Evolutionary conservation across 2,113 vertebrate species (phyloP), one percentile per base, ranked within the genome.

Genomic region (Zosterops borbonicus): DNA sequence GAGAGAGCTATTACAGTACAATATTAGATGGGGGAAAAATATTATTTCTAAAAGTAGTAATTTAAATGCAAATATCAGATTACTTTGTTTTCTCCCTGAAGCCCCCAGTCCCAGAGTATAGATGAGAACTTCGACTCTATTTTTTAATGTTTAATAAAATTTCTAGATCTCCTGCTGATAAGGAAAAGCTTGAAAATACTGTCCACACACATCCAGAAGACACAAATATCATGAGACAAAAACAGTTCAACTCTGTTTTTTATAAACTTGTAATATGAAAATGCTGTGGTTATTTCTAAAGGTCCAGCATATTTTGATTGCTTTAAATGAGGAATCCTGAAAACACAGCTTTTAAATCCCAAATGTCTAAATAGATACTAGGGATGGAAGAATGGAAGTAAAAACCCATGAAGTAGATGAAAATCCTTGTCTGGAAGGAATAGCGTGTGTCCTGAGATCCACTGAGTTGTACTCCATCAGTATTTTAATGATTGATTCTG

Each of bases 41-140:
- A 44, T 59, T 46, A 39, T 82, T 92, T 87, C 58, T 82, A 79
- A 82, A 91, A 87, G 69, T 3, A 50, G 46, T 24, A 63, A 83
- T 86, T 86, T 86, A 83, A 95, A 85, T 74, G 62, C 63, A 91
- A 83, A 86, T 90, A 78, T 77, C 35, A 74, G 28, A 60, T 82
- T 62, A 37, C 23, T 83, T 87, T 87, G 23, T 56, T 83, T 92
- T 94, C 14, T 73, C 5, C 23, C 41, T 87, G 76, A 81, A 59
- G 1, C 1, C 7, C 5, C 4, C 25, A 35, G 46, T 68, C 39
- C 24, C 37, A 64, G 49, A 37, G 21, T 76, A 46, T 44, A 64
- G n/a, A 82, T 67, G 35, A 77, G 49, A 95, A 83, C 33, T 27
- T 92, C 2, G 53, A 31, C 6, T 9, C 49, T 35, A 3, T n/a